phyloP scores from a whole-genome alignment of 2,888 invertebrate species.

The Machimus atricapillus region DNA sequence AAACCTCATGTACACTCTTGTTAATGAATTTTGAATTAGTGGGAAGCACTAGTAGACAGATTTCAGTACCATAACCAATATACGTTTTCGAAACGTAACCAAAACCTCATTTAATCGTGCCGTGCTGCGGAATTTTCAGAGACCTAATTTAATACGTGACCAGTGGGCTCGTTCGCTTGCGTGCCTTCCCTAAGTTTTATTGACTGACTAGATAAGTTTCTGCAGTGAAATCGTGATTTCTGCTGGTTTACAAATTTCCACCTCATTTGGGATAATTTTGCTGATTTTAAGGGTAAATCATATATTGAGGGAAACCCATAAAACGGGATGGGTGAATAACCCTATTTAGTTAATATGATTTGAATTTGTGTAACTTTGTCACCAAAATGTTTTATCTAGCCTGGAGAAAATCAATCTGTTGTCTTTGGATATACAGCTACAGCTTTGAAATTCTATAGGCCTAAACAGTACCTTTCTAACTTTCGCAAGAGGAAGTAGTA shows the following conservation, averaged over 20 bases:
- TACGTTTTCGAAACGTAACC: neutral
- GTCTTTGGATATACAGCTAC: neutral
- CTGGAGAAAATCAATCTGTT: neutral
- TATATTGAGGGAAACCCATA: neutral
- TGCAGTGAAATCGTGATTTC: neutral
- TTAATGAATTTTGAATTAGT: neutral
- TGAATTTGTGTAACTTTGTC: neutral
- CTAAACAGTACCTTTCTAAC: neutral
- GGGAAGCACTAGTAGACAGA: neutral
- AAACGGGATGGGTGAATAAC: neutral
- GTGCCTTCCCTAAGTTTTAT: neutral
- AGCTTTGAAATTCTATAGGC: neutral
- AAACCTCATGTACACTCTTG: neutral
- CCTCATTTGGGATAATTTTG: neutral
- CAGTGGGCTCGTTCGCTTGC: neutral
- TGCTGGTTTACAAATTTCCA: neutral
- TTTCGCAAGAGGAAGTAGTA: neutral
- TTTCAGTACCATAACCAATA: neutral
- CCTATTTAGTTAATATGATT: neutral
- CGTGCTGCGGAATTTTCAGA: neutral
- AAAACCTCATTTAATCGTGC: neutral
- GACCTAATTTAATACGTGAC: neutral
- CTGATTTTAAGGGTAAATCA: neutral
- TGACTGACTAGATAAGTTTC: neutral
- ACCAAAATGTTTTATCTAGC: neutral